phyloP scores from a whole-genome alignment of 1,140 invertebrate genomes.

The Hesperophylax magnus region DNA sequence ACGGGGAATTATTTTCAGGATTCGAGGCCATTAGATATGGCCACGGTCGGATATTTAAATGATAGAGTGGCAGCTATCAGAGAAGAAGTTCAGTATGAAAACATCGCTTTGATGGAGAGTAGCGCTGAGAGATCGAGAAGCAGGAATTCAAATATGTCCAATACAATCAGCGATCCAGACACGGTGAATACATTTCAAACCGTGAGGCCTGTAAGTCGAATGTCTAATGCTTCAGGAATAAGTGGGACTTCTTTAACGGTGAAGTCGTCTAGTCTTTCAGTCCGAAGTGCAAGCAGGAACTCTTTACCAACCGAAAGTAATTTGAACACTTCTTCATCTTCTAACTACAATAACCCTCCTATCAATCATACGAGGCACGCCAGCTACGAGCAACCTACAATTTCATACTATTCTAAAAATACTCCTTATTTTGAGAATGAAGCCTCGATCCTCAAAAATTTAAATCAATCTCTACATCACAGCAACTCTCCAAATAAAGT shows the following conservation, averaged over 20 bases:
- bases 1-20: conserved; percentile 17
- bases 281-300: conserved; percentile 52
- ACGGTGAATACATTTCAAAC: conserved; percentile 56
- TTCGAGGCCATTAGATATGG: conserved; percentile 40
- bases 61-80: conserved; percentile 53
- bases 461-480: conserved; percentile 60
- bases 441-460: conserved; percentile 51
- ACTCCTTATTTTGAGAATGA: conserved; percentile 61
- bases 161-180: conserved; percentile 52
- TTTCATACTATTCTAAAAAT: conserved; percentile 69
- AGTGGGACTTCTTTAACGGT: conserved; percentile 36
- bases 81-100: conserved; percentile 62
- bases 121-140: conserved; percentile 45
- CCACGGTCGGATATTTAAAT: conserved; percentile 53
- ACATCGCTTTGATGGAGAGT: conserved; percentile 56
- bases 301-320: conserved; percentile 48
- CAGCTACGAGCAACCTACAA: conserved; percentile 59
- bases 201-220: conserved; percentile 40
- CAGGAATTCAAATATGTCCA: conserved; percentile 54
- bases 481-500: conserved; percentile 64
- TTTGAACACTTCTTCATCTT: conserved; percentile 7
- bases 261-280: conserved; percentile 36
- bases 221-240: conserved; percentile 41
- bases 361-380: conserved; percentile 52
- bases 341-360: conserved; percentile 13